Conservation (phyloP, 2,113 vertebrate species). For the Mus pahari region DNA sequence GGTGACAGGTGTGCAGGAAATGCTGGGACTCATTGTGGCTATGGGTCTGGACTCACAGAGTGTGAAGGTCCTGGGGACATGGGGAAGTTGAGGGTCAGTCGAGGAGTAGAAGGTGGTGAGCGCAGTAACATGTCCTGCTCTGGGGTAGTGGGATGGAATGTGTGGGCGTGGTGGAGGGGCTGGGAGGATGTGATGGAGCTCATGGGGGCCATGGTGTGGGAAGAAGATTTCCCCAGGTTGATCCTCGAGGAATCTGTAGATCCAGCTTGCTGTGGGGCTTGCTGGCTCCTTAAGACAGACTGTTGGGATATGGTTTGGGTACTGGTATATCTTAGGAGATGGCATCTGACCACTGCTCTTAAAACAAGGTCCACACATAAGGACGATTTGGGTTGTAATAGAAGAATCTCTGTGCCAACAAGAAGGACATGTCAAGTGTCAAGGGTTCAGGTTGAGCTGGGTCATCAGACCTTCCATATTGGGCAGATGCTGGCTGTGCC, state of each 20-base stretch:
- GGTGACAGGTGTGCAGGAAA: neutral
- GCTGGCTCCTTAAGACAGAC: neutral
- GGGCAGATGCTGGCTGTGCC: neutral
- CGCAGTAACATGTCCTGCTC: neutral
- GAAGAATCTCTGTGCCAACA: neutral
- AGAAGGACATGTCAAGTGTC: accelerated
- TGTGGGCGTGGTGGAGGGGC: neutral
- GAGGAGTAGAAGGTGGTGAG: neutral
- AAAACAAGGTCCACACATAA: neutral
- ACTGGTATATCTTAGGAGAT: neutral
- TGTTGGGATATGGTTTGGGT: accelerated
- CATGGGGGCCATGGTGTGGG: neutral
- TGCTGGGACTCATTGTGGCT: neutral
- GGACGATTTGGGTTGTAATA: neutral
- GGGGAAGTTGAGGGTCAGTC: neutral
- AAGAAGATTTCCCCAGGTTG: neutral
- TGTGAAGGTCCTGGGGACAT: neutral
- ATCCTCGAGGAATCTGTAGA: too few species aligned
- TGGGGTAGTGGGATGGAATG: neutral
- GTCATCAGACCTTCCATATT: neutral
- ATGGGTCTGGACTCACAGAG: neutral
- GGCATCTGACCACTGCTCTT: accelerated
- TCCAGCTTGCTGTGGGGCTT: neutral
- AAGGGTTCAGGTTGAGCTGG: neutral
- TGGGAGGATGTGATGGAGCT: too few species aligned